Conservation (phyloP, 2,797 vertebrate species). For the Peromyscus attwateri region DNA sequence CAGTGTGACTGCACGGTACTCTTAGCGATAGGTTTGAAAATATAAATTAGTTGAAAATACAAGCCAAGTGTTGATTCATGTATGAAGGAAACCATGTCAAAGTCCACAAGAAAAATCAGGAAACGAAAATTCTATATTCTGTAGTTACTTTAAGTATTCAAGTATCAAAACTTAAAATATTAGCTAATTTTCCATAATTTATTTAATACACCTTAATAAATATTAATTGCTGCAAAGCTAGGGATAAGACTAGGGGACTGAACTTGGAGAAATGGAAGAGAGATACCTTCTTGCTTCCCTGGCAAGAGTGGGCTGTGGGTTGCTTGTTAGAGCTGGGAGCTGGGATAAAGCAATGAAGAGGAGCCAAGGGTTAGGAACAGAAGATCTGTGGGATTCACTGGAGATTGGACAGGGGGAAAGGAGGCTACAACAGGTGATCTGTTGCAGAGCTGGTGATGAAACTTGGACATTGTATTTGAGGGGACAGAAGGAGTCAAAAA, state of each 20-base stretch:
- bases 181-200: slow-evolving; percentile 51
- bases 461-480: not conserved
- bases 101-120: slow-evolving; percentile 27
- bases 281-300: not conserved
- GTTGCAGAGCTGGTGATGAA: not conserved
- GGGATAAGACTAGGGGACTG: not conserved
- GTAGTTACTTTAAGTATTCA: slow-evolving; percentile 8
- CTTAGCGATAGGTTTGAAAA: slow-evolving; percentile 33
- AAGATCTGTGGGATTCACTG: not conserved
- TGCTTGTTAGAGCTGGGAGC: not conserved
- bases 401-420: not conserved
- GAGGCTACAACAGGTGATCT: not conserved
- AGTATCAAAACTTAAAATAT: slow-evolving; percentile 52
- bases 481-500: not conserved
- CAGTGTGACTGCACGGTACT: not conserved
- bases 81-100: not conserved
- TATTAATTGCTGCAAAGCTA: not conserved
- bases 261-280: not conserved
- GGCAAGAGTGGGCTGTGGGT: not conserved
- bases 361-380: not conserved
- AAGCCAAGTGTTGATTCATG: not conserved
- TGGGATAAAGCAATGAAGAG: not conserved
- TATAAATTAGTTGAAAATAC: slow-evolving; percentile 28
- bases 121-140: not conserved
- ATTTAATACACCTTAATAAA: slow-evolving; percentile 28